Evolutionary conservation across 2,113 vertebrate species (phyloP), one percentile per base, ranked within the genome.

Genomic region (Percopsis transmontana): DNA sequence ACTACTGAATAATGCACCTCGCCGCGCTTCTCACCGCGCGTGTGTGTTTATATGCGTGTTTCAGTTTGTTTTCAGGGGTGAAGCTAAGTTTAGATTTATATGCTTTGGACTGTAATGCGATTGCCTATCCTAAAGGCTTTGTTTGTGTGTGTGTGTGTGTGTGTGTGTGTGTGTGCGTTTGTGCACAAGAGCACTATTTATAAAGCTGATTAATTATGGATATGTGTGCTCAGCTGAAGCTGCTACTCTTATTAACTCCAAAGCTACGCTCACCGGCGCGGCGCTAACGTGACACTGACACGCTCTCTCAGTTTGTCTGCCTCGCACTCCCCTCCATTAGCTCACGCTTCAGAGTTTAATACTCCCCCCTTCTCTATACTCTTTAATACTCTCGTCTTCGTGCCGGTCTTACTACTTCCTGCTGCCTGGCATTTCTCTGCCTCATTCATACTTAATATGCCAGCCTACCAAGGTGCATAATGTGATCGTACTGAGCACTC

Each of bases 1-100:
- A 62, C 81, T 83, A 68, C 84, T 89, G 79, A 89, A 89, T 88
- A 86, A 88, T 88, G 87, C 88, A 79, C 83, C 72, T 76, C 68
- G 50, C 52, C 67, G 56, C 58, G 64, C 66, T 58, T 77, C 68
- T 52, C 58, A 4, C 61, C 75, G 63, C 47, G 52, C 47, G 42
- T 33, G 40, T 55, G 42, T 57, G 38, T 16, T 11, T 55, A 41
- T 21, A 27, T 11, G 8, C 15, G 23, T 16, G 21, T 47, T 54
- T 8, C 16, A 27, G 9, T 40, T 47, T 40, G 41, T 44, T 41
- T 19, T 44, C 18, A 8, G 13, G 27, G 14, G 39, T 15, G 18
- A 40, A 21, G 5, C n/a, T 41, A 13, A 20, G 56, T 58, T 39
- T 62, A 14, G 54, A 58, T 81, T 77, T 69, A 65, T 57, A 50